Evolutionary conservation across 2,113 vertebrate species (phyloP).

Genomic region (Neolamprologus fasciatus): DNA sequence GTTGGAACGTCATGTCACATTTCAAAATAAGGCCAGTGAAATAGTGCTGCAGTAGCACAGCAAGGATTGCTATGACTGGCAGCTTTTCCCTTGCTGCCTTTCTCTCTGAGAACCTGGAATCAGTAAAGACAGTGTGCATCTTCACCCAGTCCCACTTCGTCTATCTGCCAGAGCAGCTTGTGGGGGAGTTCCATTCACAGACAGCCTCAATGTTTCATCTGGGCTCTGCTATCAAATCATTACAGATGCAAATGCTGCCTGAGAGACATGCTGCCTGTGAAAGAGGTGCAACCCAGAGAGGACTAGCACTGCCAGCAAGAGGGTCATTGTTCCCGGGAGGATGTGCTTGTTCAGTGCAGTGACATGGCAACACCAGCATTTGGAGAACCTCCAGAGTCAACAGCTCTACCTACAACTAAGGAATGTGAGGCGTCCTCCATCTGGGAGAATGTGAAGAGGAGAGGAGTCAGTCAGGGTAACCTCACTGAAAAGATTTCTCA

Average conservation of each 20-base stretch:
- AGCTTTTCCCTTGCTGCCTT: constrained; percentile 35
- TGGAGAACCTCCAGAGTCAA: constrained; percentile 53
- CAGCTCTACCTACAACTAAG: constrained; percentile 51
- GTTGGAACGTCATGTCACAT: neutral
- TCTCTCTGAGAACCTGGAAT: constrained; percentile 45
- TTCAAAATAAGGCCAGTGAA: constrained; percentile 25
- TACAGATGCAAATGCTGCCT: constrained; percentile 63
- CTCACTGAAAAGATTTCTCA: neutral
- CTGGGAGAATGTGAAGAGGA: constrained; percentile 37
- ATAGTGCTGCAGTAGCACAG: neutral
- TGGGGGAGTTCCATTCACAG: constrained; percentile 62
- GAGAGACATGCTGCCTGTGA: constrained; percentile 20
- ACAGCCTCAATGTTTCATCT: constrained; percentile 51
- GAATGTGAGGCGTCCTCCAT: constrained; percentile 51
- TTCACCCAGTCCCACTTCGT: constrained; percentile 37
- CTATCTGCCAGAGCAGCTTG: constrained; percentile 64
- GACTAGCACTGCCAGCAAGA: constrained; percentile 39
- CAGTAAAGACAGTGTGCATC: constrained; percentile 38
- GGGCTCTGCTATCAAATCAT: constrained; percentile 60
- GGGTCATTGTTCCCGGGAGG: constrained; percentile 56
- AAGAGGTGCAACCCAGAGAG: constrained; percentile 31
- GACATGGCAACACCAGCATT: constrained; percentile 56
- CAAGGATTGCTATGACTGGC: constrained; percentile 32
- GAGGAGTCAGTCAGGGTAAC: neutral
- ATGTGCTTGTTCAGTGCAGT: constrained; percentile 52